These are phyloP conservation scores for Mungos mungo DNA, from an alignment of 2,113 vertebrate species.

Conservation along the genomic window DNA sequence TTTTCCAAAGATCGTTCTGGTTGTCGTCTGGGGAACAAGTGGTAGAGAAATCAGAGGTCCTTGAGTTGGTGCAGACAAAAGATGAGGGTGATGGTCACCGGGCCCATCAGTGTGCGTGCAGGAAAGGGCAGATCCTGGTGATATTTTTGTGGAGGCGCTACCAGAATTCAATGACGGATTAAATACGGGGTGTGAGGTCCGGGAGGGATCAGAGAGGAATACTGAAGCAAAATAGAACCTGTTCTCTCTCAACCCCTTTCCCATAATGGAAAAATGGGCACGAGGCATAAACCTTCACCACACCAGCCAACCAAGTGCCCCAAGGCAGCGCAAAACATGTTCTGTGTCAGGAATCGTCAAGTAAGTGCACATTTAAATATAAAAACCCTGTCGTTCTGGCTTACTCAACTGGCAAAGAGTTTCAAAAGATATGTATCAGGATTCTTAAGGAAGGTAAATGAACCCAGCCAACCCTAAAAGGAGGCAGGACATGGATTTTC, in stretches of 20 bases:
- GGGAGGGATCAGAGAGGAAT: background rate
- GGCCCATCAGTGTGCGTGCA: no score
- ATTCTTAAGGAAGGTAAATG: background rate
- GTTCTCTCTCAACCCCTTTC: background rate
- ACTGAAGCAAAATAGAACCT: background rate
- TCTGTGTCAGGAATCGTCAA: background rate
- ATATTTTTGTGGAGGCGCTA: no score
- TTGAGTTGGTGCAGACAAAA: background rate
- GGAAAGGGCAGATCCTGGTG: background rate
- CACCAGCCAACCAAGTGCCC: background rate
- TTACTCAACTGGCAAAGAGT: background rate
- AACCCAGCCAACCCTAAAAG: background rate
- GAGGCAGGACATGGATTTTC: slow-evolving; percentile 5
- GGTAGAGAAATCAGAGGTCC: background rate
- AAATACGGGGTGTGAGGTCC: background rate
- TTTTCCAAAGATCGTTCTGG: background rate
- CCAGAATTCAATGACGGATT: background rate
- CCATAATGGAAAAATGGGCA: background rate
- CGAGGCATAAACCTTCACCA: background rate
- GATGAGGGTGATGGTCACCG: background rate
- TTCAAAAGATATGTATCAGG: background rate
- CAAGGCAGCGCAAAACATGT: background rate
- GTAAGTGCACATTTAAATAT: background rate
- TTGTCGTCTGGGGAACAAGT: background rate
- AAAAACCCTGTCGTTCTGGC: background rate